Evolutionary conservation across 2,888 invertebrate species (phyloP).

Genomic region (Ophion slaviceki): DNA sequence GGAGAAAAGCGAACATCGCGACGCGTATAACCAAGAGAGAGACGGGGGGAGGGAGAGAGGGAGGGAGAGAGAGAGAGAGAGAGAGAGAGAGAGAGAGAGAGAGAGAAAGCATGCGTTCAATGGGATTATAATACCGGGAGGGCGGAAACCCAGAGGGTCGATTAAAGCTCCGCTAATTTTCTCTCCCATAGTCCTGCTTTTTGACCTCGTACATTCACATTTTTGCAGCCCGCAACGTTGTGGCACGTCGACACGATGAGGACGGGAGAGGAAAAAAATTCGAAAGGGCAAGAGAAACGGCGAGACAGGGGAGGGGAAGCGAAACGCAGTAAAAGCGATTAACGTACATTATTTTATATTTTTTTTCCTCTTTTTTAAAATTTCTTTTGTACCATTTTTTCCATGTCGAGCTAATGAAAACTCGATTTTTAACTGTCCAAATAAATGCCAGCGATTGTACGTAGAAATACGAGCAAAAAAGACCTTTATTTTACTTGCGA

Average conservation of each 20-base stretch:
- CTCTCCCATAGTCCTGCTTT: constrained; percentile 46
- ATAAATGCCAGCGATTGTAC: constrained; percentile 8
- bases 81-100: constrained; percentile 5
- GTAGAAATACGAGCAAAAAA: constrained; percentile 1
- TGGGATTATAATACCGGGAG: constrained; percentile 70
- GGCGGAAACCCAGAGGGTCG: constrained; percentile 67
- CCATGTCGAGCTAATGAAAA: constrained; percentile 26
- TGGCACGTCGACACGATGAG: constrained; percentile 48
- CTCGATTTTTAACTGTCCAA: constrained; percentile 6
- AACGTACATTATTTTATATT: constrained; percentile 56
- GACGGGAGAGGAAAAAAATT: constrained; percentile 15
- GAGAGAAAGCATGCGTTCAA: constrained; percentile 61
- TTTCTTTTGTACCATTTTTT: constrained; percentile 9
- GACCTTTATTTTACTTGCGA: background rate
- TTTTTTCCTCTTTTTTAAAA: constrained; percentile 27
- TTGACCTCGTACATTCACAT: constrained; percentile 64
- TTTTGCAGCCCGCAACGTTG: constrained; percentile 51
- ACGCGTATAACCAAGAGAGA: constrained; percentile 12
- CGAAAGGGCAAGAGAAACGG: background rate
- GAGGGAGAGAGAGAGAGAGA: background rate
- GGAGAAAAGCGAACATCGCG: background rate
- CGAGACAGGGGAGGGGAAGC: constrained; percentile 12
- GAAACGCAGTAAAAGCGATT: constrained; percentile 56
- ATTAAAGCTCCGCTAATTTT: constrained; percentile 76
- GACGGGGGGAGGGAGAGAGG: constrained; percentile 7